Conservation (phyloP, 2,797 vertebrate species). For the Esox masquinongy region DNA sequence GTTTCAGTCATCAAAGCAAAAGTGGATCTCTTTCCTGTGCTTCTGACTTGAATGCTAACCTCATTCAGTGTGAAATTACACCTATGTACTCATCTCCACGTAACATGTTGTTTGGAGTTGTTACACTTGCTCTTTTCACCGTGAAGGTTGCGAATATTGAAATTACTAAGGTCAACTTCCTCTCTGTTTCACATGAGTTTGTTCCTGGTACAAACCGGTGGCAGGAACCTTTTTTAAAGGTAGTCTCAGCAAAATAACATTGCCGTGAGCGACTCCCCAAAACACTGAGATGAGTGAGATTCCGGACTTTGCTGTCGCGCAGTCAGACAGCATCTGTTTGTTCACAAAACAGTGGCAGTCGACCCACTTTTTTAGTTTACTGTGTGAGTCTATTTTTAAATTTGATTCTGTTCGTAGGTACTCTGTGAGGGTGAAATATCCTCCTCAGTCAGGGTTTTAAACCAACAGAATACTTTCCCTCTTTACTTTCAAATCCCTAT, state of each 20-base stretch:
- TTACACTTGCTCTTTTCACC: neutral
- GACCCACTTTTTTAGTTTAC: too few relatives aligned
- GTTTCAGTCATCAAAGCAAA: constrained; percentile 32
- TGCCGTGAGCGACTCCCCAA: too few relatives aligned
- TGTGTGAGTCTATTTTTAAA: neutral
- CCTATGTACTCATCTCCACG: neutral
- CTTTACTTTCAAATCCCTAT: constrained; percentile 10
- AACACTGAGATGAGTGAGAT: neutral
- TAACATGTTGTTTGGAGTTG: neutral
- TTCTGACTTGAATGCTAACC: neutral
- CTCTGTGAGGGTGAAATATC: neutral
- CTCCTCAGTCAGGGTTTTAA: neutral
- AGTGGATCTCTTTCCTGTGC: constrained; percentile 30
- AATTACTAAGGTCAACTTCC: neutral
- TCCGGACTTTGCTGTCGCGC: too few relatives aligned
- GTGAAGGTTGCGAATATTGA: neutral
- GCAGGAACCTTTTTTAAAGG: neutral
- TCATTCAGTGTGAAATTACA: neutral
- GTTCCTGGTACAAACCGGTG: neutral
- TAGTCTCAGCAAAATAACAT: neutral
- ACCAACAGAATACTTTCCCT: constrained; percentile 1
- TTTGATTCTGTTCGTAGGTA: neutral
- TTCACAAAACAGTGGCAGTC: too few relatives aligned
- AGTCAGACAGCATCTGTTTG: too few relatives aligned
- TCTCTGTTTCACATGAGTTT: neutral